Base-by-base conservation (phyloP, 2,113 vertebrate species). In the Tetrao urogallus region DNA sequence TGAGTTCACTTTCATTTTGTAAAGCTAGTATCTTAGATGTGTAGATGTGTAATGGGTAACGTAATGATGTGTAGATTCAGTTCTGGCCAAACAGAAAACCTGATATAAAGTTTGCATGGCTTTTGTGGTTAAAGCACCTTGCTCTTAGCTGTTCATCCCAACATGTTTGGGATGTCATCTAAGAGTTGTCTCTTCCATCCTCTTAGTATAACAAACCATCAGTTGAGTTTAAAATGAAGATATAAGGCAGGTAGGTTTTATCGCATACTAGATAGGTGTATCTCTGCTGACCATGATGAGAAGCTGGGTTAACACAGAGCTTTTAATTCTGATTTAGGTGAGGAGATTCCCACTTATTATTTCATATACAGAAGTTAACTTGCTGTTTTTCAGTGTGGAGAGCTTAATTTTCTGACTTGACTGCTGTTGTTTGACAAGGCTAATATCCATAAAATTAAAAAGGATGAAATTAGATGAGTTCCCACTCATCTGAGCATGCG, bases 11-110 rank as follows among this genome's bases (percentile, higher is more conserved):
- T 73, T 77, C 4, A 47, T 74, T 88, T 92, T 90, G 88, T 30
- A 48, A 67, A 73, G 13, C 32, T 82, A 47, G 0, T 60, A 38
- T 82, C 25, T 65, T 73, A 45, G 13, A 38, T 38, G 38, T 36
- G 36, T 36, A 36, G 36, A 36, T 36, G 36, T 36, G 36, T 36
- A 36, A 36, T 36, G 36, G 8, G 36, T 36, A 36, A 42, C 15
- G 12, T 0, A 0, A 22, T 34, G 5, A 63, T 42, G 72, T 82
- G 60, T 69, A 28, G 21, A 47, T 86, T 76, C 11, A 50, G 10
- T 79, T 8, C 52, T 88, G 28, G 8, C 12, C 47, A 60, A n/a
- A 32, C 15, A 27, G 32, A 75, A 48, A 67, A 71, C 4, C 11
- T 64, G 11, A 43, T 75, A 50, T 85, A 60, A 67, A 78, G 16